Base-by-base conservation (phyloP, 2,113 vertebrate species). In the Rutilus rutilus region DNA sequence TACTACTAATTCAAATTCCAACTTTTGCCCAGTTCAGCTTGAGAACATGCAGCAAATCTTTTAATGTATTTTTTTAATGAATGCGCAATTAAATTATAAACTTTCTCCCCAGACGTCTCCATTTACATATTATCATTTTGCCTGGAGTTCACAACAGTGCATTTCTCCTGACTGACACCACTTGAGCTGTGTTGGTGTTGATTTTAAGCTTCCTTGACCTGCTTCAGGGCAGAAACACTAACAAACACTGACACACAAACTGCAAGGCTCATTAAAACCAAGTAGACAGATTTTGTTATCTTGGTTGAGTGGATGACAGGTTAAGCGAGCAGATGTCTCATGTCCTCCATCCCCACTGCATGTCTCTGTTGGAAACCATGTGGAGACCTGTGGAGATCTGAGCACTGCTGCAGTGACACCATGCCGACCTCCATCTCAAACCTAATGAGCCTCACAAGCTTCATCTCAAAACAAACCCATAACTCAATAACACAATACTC, bases 291-390 rank as follows among this genome's bases (percentile, higher is more conserved):
- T 85, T 89, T 85, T 30, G 52, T 60, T 85, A 45, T 82, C 65
- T 71, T 87, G 86, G n/a, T 85, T 87, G 83, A 90, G 60, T 5
- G 82, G 33, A 30, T 82, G 82, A 62, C 69, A 89, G 74, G 57
- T 75, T 71, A 78, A 87, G 88, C 90, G 90, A 93, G 92, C 91
- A 92, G 92, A 91, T 91, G 91, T 92, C 92, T 91, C 93, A 91
- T 93, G 93, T 90, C 85, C 47, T 64, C 36, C 71, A 62, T 73
- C 84, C 90, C 90, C 6, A 54, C 86, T 88, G 89, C 91, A 86
- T 17, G 60, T 23, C 67, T 79, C 50, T 80, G 85, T 17, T 88
- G 59, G 80, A 83, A 83, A 85, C 62, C 71, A 77, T 62, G 78
- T 65, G 78, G 78, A 65, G 60, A 81, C 14, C 85, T 54, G 50